These are phyloP conservation scores for Nasonia oneida DNA, from an alignment of 2,888 invertebrate genomes.

Conservation along the genomic window DNA sequence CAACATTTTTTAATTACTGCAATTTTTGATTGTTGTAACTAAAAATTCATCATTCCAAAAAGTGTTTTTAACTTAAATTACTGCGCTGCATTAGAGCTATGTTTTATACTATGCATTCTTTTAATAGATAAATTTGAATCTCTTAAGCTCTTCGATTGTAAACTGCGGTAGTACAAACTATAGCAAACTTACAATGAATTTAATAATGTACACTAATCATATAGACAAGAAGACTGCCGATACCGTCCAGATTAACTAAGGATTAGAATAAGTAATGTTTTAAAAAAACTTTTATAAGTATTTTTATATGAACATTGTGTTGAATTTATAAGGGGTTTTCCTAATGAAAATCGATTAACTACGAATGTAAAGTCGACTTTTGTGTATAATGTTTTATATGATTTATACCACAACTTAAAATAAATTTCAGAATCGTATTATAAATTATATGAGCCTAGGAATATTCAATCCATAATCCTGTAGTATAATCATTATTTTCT, in stretches of 20 bases:
- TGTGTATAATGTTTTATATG: neutral
- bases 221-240: conserved; percentile 67
- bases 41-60: neutral
- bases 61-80: neutral
- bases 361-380: neutral
- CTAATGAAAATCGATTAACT: conserved; percentile 40
- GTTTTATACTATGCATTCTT: conserved; percentile 6
- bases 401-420: too few relatives aligned
- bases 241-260: conserved; percentile 69
- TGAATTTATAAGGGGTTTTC: conserved; percentile 37
- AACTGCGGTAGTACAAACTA: conserved; percentile 40
- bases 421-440: too few relatives aligned
- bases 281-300: conserved; percentile 36
- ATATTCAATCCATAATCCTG: too few relatives aligned
- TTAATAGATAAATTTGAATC: conserved; percentile 30
- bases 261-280: conserved; percentile 59
- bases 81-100: conserved; percentile 22
- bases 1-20: neutral
- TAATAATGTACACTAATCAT: conserved; percentile 33
- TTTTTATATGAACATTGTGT: conserved; percentile 47
- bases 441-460: too few relatives aligned
- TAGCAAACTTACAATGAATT: conserved; percentile 28
- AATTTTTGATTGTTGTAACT: neutral
- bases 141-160: conserved; percentile 30
- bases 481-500: too few relatives aligned